Base-by-base conservation (phyloP, 2,888 invertebrate species). In the Campoletis raptor region DNA sequence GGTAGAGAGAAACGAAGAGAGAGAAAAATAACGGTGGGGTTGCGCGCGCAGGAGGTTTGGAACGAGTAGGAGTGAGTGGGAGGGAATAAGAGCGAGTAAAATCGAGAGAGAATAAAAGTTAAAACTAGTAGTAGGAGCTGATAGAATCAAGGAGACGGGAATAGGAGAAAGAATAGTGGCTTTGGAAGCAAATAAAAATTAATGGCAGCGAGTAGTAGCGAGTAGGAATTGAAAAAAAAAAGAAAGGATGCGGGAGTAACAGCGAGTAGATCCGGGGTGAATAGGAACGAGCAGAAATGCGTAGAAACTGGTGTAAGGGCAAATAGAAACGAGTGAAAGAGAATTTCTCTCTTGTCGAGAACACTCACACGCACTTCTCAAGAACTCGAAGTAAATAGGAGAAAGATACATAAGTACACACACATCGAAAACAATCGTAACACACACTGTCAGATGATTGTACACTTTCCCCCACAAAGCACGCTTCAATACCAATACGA, bases 371-470 rank as follows among this genome's bases (percentile, higher is more conserved):
- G 76, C 61, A n/a, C 61, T 30, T 42, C 6, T 30, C 15, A 15
- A 48, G 18, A 61, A 42, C 40, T 12, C 37, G 24, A 76, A 45
- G 61, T 61, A 61, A 42, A 76, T 21, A 76, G 42, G 61, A 57
- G 61, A 61, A 42, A 42, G 24, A 76, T 76, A 76, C 76, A 61
- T 2, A 5, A 21, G 48, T 36, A 52, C 64, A 24, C 48, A 37
- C 18, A 79, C 76, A 69, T 52, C 69, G 79, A 70, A 52, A 66
- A 64, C 18, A 70, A 70, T 66, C 61, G 82, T 40, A 64, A 79
- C 74, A 36, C 37, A 64, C 54, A 42, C n/a, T n/a, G 52, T n/a
- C 37, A 42, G 21, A 40, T 69, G 2, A 3, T 79, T 79, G 67
- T 79, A 30, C 24, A 61, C 24, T 54, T 67, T 15, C 10, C 30